These are phyloP conservation scores for Gasterosteus nipponicus DNA, from an alignment of 2,113 vertebrate species.

Conservation along the genomic window DNA sequence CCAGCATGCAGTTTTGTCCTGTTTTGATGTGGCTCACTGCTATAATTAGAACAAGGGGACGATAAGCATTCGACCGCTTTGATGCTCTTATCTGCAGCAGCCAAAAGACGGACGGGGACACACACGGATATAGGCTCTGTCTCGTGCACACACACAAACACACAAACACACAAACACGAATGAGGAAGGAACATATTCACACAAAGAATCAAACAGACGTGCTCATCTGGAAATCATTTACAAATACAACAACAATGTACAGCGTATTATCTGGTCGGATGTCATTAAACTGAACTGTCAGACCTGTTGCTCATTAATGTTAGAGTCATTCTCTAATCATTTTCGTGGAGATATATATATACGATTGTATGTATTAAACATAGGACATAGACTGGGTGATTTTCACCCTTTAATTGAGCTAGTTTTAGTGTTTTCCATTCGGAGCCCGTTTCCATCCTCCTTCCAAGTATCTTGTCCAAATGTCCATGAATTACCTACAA, in stretches of 20 bases:
- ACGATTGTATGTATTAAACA: no score
- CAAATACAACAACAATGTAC: neutral
- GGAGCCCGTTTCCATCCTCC: no score
- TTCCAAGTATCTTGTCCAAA: neutral
- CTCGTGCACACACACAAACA: conserved; percentile 14
- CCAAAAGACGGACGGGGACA: conserved; percentile 39
- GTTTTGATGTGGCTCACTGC: conserved; percentile 43
- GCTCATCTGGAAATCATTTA: neutral
- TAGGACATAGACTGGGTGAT: no score
- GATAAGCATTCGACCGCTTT: conserved; percentile 62
- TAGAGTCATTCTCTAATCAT: neutral
- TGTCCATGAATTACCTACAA: neutral
- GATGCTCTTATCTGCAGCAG: conserved; percentile 59
- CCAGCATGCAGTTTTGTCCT: conserved; percentile 36
- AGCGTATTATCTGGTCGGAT: neutral
- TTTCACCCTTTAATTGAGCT: neutral
- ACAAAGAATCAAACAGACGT: neutral
- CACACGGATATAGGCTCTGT: conserved; percentile 9
- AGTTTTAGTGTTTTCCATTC: neutral
- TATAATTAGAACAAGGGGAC: conserved; percentile 60
- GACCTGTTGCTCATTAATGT: neutral
- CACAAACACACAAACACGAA: neutral
- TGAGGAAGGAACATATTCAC: neutral
- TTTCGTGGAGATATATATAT: neutral
- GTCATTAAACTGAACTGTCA: neutral